These are phyloP conservation scores for Aphrocallistes beatrix DNA, from an alignment of 37 sponge, comb jelly and placozoan genomes.

Conservation along the genomic window DNA sequence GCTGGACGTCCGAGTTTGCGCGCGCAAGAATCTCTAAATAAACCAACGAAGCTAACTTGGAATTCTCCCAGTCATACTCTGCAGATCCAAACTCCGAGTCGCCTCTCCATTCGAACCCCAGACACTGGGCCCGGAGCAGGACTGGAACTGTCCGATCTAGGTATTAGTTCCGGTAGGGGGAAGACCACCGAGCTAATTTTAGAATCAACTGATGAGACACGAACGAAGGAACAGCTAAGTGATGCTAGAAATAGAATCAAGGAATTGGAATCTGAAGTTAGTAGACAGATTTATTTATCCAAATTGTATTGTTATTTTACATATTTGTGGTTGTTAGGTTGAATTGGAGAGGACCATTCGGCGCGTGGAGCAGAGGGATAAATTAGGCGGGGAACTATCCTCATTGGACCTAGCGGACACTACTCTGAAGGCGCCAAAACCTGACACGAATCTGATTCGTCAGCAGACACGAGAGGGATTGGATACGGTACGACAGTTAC, in stretches of 20 bases:
- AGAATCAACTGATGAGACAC: background rate
- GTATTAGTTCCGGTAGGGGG: background rate
- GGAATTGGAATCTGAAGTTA: background rate
- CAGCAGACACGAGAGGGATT: background rate
- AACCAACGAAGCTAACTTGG: background rate
- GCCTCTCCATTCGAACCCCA: background rate
- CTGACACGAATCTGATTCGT: background rate
- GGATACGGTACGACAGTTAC: background rate
- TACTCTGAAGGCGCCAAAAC: background rate
- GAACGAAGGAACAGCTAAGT: background rate
- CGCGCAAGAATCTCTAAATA: background rate
- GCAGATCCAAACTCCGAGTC: background rate
- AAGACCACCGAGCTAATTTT: background rate
- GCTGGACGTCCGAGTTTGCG: background rate
- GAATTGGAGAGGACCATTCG: slow-evolving; percentile 10
- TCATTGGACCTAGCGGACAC: background rate
- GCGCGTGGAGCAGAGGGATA: slow-evolving; percentile 7
- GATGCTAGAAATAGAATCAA: background rate
- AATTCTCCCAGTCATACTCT: background rate
- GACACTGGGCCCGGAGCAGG: background rate
- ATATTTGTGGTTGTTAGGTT: background rate
- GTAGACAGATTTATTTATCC: background rate
- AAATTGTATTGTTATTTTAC: background rate
- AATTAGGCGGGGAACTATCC: background rate
- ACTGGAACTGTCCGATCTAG: background rate